Evolutionary conservation across 2,888 invertebrate species (phyloP), one percentile per base, ranked within the genome.

Genomic region (Anticlea derivata): DNA sequence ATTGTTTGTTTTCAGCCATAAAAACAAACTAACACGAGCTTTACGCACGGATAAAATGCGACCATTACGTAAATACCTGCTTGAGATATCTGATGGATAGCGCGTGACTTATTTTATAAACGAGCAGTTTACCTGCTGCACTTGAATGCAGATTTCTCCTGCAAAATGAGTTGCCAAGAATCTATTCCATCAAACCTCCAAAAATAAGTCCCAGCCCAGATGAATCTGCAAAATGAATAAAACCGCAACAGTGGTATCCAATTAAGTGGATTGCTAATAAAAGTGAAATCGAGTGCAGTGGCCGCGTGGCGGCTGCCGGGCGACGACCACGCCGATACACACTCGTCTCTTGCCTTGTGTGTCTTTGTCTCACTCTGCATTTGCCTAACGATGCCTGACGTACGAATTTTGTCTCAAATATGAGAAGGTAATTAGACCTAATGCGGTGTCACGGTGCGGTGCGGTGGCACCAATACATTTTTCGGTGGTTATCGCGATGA

Each of bases 201-300:
- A 71, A 78, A 79, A 73, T 71, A 68, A 72, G 58, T 67, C 73
- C 72, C 66, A 78, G 83, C 72, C 73, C 68, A 80, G 86, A 86
- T 84, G 85, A 84, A 84, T 87, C 84, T 83, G 80, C 80, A 78
- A 81, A 86, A 86, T 80, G 80, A 85, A 86, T 86, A 80, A 85
- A 86, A 82, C 84, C 80, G 80, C 86, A 81, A 82, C 86, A 83
- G 83, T 80, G 85, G 85, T 83, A 86, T 86, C 85, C 87, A 89
- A 89, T 89, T 89, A 89, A 85, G 87, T 86, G 82, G 85, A 86
- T 86, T 87, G 87, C 86, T 89, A 88, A 89, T 88, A 89, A 89
- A 89, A 89, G 89, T 89, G 89, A 89, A 89, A 89, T 89, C 89
- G 89, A 77, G 89, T 87, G 88, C 89, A 88, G 85, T 86, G 89